phyloP scores from a whole-genome alignment of 2,888 invertebrate species.

The Geotrupes spiniger region DNA sequence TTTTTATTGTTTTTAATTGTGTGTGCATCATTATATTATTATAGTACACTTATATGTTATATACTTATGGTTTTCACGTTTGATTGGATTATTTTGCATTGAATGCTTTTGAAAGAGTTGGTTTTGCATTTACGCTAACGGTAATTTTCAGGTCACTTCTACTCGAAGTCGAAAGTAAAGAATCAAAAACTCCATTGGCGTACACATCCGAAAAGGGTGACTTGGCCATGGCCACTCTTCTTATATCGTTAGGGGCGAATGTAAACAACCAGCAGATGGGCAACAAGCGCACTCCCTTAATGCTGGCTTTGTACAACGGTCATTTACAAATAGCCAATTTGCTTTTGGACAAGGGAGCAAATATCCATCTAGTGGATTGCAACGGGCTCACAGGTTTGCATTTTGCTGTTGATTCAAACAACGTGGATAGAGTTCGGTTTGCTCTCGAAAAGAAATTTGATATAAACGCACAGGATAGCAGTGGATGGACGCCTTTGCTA shows the following conservation, averaged over 20 bases:
- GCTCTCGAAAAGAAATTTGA: slow-evolving; percentile 49
- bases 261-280: slow-evolving; percentile 47
- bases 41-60: too few relatives aligned
- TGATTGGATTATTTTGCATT: too few relatives aligned
- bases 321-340: slow-evolving; percentile 45
- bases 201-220: slow-evolving; percentile 54
- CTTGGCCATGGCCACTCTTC: slow-evolving; percentile 48
- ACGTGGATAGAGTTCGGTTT: slow-evolving; percentile 40
- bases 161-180: slow-evolving; percentile 51
- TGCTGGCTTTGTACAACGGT: slow-evolving; percentile 50
- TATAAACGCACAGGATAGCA: slow-evolving; percentile 47
- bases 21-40: too few relatives aligned
- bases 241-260: slow-evolving; percentile 53
- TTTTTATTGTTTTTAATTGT: too few relatives aligned
- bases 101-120: too few relatives aligned
- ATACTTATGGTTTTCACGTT: too few relatives aligned
- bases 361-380: slow-evolving; percentile 46
- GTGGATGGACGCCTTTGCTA: slow-evolving; percentile 58
- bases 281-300: slow-evolving; percentile 52
- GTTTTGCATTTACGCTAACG: too few relatives aligned
- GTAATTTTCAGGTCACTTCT: slow-evolving; percentile 47
- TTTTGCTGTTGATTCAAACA: slow-evolving; percentile 56
- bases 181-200: slow-evolving; percentile 55
- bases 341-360: slow-evolving; percentile 54
- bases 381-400: slow-evolving; percentile 55